These are phyloP conservation scores for Sericinus montela DNA, from an alignment of 2,888 invertebrate species.

Conservation along the genomic window DNA sequence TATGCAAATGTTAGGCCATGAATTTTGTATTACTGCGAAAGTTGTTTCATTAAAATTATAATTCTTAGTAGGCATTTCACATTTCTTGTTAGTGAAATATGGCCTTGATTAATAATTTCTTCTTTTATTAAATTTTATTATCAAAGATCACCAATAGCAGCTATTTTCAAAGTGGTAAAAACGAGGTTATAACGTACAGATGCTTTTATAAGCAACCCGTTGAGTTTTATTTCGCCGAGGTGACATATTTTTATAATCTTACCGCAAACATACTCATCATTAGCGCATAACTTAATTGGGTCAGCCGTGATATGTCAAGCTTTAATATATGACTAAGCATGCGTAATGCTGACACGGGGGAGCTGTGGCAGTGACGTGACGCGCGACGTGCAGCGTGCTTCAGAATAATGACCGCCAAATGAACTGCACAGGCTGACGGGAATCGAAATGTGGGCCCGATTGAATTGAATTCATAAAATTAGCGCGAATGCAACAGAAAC, in stretches of 20 bases:
- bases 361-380: slow-evolving; percentile 4
- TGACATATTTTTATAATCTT: background rate
- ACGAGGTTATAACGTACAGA: too few species aligned
- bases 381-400: slow-evolving; percentile 36
- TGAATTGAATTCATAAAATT: slow-evolving; percentile 22
- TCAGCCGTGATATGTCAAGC: background rate
- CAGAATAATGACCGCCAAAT: slow-evolving; percentile 61
- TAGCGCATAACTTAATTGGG: slow-evolving; percentile 7
- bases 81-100: too few species aligned
- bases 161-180: too few species aligned
- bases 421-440: slow-evolving; percentile 45
- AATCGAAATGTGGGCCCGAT: slow-evolving; percentile 36
- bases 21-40: too few species aligned
- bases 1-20: too few species aligned
- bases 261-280: background rate
- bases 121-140: too few species aligned
- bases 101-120: too few species aligned
- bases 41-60: too few species aligned
- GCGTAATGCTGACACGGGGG: slow-evolving; percentile 7
- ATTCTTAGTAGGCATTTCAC: too few species aligned
- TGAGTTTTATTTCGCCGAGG: background rate
- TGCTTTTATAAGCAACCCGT: too few species aligned
- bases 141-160: too few species aligned
- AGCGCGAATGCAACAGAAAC: slow-evolving; percentile 8
- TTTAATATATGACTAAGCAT: slow-evolving; percentile 10